phyloP scores from a whole-genome alignment of 1,140 invertebrate genomes.

The Sarcophaga peregrina region DNA sequence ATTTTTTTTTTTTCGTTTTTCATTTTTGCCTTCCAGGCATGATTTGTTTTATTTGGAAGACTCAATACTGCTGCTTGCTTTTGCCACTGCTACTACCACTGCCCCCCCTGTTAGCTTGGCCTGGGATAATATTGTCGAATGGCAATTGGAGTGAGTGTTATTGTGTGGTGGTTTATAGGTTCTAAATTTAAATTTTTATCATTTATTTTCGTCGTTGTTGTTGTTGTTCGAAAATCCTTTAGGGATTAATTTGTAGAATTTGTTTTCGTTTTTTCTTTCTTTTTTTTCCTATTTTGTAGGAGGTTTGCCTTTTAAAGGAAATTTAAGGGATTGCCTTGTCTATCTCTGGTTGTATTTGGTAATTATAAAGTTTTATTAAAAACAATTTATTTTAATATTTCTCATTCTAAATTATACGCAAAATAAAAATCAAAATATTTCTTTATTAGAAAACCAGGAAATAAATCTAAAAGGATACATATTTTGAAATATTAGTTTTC shows the following conservation, averaged over 20 bases:
- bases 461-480: background rate
- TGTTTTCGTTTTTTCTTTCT: background rate
- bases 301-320: background rate
- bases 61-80: background rate
- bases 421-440: background rate
- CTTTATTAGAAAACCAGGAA: background rate
- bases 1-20: too few relatives aligned
- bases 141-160: too few relatives aligned
- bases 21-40: background rate
- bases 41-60: slow-evolving; percentile 5
- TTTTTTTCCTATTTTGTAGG: background rate
- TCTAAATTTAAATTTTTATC: slow-evolving; percentile 8
- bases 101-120: too few relatives aligned
- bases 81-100: background rate
- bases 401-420: background rate
- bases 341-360: background rate
- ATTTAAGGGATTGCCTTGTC: too few relatives aligned
- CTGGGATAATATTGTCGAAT: too few relatives aligned
- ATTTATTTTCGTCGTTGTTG: background rate
- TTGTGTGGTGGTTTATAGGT: too few relatives aligned
- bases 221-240: background rate
- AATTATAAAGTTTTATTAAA: slow-evolving; percentile 23
- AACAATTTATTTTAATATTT: slow-evolving; percentile 25
- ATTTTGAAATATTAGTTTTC: too few relatives aligned
- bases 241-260: slow-evolving; percentile 11